phyloP scores from a whole-genome alignment of 2,888 invertebrate genomes.

The Drosophila algonquin region DNA sequence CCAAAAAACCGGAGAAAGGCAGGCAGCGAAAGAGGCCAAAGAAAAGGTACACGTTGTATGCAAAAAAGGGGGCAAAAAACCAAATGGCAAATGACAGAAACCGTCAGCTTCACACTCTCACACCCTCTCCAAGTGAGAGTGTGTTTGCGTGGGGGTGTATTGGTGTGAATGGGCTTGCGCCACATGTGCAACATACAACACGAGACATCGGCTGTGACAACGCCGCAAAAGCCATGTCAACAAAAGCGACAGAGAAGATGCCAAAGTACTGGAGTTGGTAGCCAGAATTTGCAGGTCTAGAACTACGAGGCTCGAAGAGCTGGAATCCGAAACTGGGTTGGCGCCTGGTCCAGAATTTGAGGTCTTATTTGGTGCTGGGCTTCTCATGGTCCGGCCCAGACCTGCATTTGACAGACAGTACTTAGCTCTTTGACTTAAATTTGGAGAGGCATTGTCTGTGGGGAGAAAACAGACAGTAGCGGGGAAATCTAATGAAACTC shows the following conservation, averaged over 20 bases:
- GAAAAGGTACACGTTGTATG: constrained; percentile 40
- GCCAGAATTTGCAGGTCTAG: constrained; percentile 36
- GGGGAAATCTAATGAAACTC: constrained; percentile 22
- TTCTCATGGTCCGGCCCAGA: constrained; percentile 23
- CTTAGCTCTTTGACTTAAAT: constrained; percentile 62
- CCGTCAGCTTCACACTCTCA: constrained; percentile 60
- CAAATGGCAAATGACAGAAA: constrained; percentile 68
- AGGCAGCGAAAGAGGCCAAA: constrained; percentile 13
- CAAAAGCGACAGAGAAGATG: constrained; percentile 56
- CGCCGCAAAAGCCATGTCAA: constrained; percentile 71
- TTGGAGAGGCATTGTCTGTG: constrained; percentile 51
- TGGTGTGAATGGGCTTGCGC: constrained; percentile 6
- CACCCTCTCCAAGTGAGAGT: constrained; percentile 28
- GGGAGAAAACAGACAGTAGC: constrained; percentile 26
- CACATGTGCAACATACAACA: constrained; percentile 60
- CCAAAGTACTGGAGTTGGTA: constrained; percentile 42
- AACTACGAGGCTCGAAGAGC: background rate
- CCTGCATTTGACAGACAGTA: constrained; percentile 50
- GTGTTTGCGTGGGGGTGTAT: constrained; percentile 2
- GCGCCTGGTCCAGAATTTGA: too few relatives aligned
- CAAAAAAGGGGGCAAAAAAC: constrained; percentile 50
- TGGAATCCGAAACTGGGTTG: background rate
- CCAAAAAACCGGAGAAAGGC: constrained; percentile 17
- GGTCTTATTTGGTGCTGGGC: constrained; percentile 2
- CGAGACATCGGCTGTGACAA: constrained; percentile 74